Percentiles rank a stretch among this genome's conserved stretches.
phyloP scores from a whole-genome alignment of 2,113 vertebrate genomes.

The Genyomyrus donnyi region DNA sequence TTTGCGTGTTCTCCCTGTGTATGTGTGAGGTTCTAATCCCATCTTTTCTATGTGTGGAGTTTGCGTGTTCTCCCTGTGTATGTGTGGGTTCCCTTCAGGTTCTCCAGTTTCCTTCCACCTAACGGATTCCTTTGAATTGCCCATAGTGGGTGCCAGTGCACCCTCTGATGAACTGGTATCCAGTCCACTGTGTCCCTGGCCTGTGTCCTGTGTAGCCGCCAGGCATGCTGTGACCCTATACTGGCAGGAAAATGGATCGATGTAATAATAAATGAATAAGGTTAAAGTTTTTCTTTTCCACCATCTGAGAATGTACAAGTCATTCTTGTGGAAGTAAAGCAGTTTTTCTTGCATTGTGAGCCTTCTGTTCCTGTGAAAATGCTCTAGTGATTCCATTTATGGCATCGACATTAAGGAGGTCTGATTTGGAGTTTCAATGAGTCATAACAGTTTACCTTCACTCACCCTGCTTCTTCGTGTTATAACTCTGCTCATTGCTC shows the following conservation, averaged over 20 bases:
- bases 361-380: background rate
- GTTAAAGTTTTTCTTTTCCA: background rate
- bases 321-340: background rate
- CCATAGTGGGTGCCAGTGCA: background rate
- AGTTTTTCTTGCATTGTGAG: background rate
- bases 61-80: background rate
- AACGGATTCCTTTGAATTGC: background rate
- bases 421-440: conserved; percentile 14
- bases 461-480: background rate
- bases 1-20: background rate
- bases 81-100: background rate
- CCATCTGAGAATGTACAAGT: background rate
- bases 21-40: background rate
- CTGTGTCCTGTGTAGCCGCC: background rate
- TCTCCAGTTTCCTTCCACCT: background rate
- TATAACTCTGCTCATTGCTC: background rate
- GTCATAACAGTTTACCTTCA: conserved; percentile 7
- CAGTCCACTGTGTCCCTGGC: background rate
- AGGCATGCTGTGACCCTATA: background rate
- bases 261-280: background rate
- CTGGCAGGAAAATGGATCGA: background rate
- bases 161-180: background rate
- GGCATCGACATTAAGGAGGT: background rate
- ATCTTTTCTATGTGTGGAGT: background rate
- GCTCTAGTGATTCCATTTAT: conserved; percentile 1